These are phyloP conservation scores for Kradibia gibbosae DNA, from an alignment of 1,140 invertebrate species.

Conservation along the genomic window DNA sequence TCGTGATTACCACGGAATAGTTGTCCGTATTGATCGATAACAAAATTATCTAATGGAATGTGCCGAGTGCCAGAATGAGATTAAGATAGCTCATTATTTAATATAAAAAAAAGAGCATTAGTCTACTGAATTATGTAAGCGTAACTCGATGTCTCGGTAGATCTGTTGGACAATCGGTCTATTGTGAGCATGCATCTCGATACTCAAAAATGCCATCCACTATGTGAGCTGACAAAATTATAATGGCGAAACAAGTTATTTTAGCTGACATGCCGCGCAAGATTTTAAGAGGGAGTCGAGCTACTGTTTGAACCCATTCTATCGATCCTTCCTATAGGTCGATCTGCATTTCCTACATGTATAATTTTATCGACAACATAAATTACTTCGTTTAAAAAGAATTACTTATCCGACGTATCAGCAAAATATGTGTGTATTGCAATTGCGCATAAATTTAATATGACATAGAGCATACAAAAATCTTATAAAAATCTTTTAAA, in stretches of 20 bases:
- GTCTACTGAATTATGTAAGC: no score
- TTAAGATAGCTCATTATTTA: no score
- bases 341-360: not conserved
- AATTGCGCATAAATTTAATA: conserved; percentile 6
- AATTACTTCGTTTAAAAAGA: not conserved
- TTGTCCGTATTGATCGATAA: no score
- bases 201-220: not conserved
- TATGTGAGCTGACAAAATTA: not conserved
- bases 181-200: not conserved
- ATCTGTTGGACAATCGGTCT: not conserved
- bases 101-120: no score
- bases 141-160: not conserved
- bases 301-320: conserved; percentile 1
- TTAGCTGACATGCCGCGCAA: conserved; percentile 18
- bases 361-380: not conserved
- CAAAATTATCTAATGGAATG: no score
- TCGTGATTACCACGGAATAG: no score
- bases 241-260: conserved; percentile 9
- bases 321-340: not conserved
- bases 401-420: not conserved
- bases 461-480: conserved; percentile 6
- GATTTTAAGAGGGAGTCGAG: not conserved
- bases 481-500: not conserved
- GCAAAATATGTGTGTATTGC: not conserved
- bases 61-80: no score